phyloP scores from a whole-genome alignment of 2,113 vertebrate genomes.

The Pelobates fuscus region DNA sequence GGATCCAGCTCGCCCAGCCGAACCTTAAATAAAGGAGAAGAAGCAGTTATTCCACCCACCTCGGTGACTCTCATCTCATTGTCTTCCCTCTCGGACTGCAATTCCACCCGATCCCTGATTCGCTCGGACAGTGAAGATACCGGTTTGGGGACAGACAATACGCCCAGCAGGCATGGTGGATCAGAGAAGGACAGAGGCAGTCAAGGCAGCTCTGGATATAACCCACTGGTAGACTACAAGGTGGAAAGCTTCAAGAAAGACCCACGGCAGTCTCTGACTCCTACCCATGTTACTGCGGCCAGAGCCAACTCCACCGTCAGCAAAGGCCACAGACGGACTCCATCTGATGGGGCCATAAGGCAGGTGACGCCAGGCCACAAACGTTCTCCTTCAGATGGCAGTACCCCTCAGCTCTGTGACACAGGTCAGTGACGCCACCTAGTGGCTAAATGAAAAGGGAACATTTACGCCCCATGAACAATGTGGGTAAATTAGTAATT shows the following conservation, averaged over 20 bases:
- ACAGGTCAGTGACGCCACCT: conserved; percentile 44
- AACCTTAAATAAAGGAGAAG: conserved; percentile 63
- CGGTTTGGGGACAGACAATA: conserved; percentile 32
- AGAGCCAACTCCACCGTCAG: conserved; percentile 60
- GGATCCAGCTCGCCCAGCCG: conserved; percentile 70
- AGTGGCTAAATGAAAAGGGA: too few relatives aligned
- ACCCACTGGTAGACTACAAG: conserved; percentile 82
- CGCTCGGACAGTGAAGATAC: conserved; percentile 82
- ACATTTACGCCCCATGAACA: too few relatives aligned
- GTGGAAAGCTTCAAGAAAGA: conserved; percentile 89
- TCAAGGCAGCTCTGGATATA: conserved; percentile 56
- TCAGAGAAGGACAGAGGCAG: background rate
- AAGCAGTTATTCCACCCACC: conserved; percentile 61
- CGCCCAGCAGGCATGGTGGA: background rate
- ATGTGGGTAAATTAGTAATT: too few relatives aligned
- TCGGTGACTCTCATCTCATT: conserved; percentile 84
- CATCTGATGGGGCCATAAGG: conserved; percentile 81
- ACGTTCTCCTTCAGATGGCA: conserved; percentile 49
- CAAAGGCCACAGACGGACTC: conserved; percentile 81
- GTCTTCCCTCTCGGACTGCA: conserved; percentile 88
- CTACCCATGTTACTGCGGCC: conserved; percentile 80
- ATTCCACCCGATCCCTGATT: conserved; percentile 86
- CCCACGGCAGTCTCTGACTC: conserved; percentile 86
- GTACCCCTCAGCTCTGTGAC: conserved; percentile 54
- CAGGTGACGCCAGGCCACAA: conserved; percentile 70